Base-by-base conservation (phyloP, 2,888 invertebrate genomes). In the Scrobipalpa atriplicella region DNA sequence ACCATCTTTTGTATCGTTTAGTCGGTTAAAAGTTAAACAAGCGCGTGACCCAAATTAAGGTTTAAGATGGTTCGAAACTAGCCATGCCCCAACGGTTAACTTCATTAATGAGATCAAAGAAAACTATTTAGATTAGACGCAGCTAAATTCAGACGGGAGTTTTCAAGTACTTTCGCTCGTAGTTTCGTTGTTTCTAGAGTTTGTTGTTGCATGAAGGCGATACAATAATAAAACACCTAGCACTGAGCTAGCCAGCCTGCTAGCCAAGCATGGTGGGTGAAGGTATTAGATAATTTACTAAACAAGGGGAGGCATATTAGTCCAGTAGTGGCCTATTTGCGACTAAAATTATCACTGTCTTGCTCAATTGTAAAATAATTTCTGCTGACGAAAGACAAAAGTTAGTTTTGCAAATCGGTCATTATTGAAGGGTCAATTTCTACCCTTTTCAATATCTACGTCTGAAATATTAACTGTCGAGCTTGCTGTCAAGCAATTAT, bases 51-150 rank as follows among this genome's bases (percentile, higher is more conserved):
- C 68, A 29, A 68, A 62, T 68, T 69, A 71, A 64, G 66, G 60
- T 54, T 60, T 51, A 21, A 65, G 19, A 67, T 67, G 54, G 54
- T 56, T 58, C 11, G 9, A 16, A 38, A 29, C 36, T 13, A 36
- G 67, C 36, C 63, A 63, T 61, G 65, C 65, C 52, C 69, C 62
- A 66, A 54, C n/a, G 43, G 60, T 65, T 69, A 66, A 69, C 68
- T 73, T 72, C 72, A 71, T 70, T 78, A 78, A 78, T 78, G 73
- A 78, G 76, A 77, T 81, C 75, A 75, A 73, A 74, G 72, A 70
- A 38, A 54, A 39, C 39, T 64, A 61, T 64, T 67, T 43, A 54
- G 62, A 62, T 65, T 67, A 67, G 65, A 66, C 58, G 21, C 58
- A 64, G 43, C 36, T 62, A 62, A 62, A 62, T 62, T 43, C 11